Percentiles rank a stretch among this genome's conserved stretches.
phyloP scores from a whole-genome alignment of 2,797 vertebrate genomes.

The Rhinichthys osculus region DNA sequence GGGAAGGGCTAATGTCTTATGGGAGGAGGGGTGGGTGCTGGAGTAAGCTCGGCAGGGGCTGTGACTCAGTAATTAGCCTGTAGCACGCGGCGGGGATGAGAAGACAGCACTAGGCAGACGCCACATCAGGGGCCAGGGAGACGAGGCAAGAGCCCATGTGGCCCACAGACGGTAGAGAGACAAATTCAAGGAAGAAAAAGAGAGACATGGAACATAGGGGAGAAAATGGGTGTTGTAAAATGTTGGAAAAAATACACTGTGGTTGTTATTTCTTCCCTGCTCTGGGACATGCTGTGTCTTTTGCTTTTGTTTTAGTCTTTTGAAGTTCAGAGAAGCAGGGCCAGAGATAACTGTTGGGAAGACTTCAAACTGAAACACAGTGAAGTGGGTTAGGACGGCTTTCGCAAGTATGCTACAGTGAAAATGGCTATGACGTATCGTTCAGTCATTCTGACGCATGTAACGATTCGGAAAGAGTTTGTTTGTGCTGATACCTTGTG shows the following conservation, averaged over 20 bases:
- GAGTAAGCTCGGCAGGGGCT: slow-evolving; percentile 59
- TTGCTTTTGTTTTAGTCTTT: slow-evolving; percentile 60
- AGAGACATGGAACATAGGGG: slow-evolving; percentile 49
- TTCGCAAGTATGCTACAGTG: not conserved
- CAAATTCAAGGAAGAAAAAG: slow-evolving; percentile 56
- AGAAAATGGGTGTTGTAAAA: slow-evolving; percentile 61
- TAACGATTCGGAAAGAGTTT: slow-evolving; percentile 71
- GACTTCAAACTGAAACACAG: slow-evolving; percentile 24
- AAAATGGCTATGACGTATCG: slow-evolving; percentile 20
- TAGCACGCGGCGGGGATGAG: slow-evolving; percentile 70
- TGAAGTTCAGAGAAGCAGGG: slow-evolving; percentile 41
- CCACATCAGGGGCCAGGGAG: slow-evolving; percentile 73
- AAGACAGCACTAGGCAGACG: slow-evolving; percentile 71
- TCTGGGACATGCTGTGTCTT: slow-evolving; percentile 53
- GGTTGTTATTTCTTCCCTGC: slow-evolving; percentile 50
- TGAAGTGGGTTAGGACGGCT: slow-evolving; percentile 40
- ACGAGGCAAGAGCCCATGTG: slow-evolving; percentile 66
- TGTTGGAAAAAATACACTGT: slow-evolving; percentile 2
- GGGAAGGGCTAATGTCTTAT: slow-evolving; percentile 42
- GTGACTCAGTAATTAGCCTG: slow-evolving; percentile 79
- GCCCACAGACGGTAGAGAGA: slow-evolving; percentile 63
- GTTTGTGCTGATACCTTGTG: slow-evolving; percentile 66
- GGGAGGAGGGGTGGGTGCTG: slow-evolving; percentile 46
- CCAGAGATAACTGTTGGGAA: slow-evolving; percentile 45
- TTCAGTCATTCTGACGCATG: slow-evolving; percentile 49